Evolutionary conservation across 2,113 vertebrate genomes (phyloP), one percentile per base, ranked within the genome.

Genomic region (Syngnathus floridae): DNA sequence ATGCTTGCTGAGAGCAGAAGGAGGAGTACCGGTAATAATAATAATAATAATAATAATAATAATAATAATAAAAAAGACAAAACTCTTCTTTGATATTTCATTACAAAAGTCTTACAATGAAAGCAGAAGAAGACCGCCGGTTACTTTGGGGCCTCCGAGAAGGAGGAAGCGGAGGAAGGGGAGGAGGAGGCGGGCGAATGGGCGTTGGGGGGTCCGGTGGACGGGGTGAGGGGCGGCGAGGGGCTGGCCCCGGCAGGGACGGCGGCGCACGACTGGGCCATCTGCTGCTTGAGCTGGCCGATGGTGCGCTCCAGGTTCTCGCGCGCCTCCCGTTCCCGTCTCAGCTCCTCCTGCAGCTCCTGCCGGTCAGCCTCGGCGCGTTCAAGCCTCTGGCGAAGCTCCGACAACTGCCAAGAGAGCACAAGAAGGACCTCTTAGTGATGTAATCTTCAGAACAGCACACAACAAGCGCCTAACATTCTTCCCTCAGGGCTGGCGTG

Each of bases 301-400:
- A 99, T 96, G 78, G 93, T 94, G 88, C 91, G 82, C 91, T 98
- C 95, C 65, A 99, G 76, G 67, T 94, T 94, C 68, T 95, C 93
- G 61, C 96, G 91, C 7, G 95, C 95, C 80, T 98, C 95, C 62
- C 96, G 90, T 65, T 99, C 97, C 78, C 90, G 86, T 54, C 92
- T 90, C 81, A 99, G 91, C 70, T 97, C 95, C 61, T 96, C 95
- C 62, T 98, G 96, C 71, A 98, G 93, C 72, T 98, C 95, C 82
- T 93, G 92, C n/a, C 97, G 91, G 36, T 98, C 97, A 0, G 92
- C 91, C 86, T 98, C 96, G 0, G 95, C 95, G 0, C 90, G 92
- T 74, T 97, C 94, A 88, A 99, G 55, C 70, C 95, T 90, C 85
- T 93, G 92, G 52, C 93, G 91, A 76, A 98, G 72, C 78, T 98